phyloP scores from a whole-genome alignment of 2,113 vertebrate genomes.

The Motacilla tschutschensis region DNA sequence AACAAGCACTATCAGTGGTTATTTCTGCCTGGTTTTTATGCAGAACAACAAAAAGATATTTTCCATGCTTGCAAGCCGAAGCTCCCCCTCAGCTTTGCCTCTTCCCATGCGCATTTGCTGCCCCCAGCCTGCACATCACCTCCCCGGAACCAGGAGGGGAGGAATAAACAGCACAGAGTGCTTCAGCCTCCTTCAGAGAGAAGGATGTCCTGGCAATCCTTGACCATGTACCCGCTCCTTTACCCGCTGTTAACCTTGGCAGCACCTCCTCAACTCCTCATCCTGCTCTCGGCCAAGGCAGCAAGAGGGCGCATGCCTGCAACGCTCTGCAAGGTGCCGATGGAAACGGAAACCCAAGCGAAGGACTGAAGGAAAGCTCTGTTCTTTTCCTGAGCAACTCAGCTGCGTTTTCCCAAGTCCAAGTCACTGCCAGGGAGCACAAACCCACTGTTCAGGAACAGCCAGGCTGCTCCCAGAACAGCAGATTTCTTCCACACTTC shows the following conservation, averaged over 20 bases:
- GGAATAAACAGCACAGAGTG: background rate
- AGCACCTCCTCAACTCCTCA: background rate
- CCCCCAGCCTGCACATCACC: background rate
- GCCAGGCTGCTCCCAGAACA: background rate
- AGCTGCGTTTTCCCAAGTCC: background rate
- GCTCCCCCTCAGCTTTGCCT: constrained; percentile 15
- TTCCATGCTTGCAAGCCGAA: background rate
- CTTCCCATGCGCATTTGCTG: background rate
- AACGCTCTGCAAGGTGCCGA: accelerated
- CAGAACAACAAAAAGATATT: background rate
- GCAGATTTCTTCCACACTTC: background rate
- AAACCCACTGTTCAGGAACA: background rate
- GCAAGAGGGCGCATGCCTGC: background rate
- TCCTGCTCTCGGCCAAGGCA: background rate
- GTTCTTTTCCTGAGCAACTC: background rate
- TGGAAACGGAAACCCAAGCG: background rate
- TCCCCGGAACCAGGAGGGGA: background rate
- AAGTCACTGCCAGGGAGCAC: background rate
- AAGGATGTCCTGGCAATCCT: background rate
- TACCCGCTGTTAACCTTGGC: background rate
- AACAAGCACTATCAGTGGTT: background rate
- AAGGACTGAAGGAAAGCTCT: background rate
- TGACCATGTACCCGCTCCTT: background rate
- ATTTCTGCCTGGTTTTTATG: background rate
- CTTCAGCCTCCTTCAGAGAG: background rate